Conservation (phyloP, 2,888 invertebrate species). For the Agapostemon virescens region DNA sequence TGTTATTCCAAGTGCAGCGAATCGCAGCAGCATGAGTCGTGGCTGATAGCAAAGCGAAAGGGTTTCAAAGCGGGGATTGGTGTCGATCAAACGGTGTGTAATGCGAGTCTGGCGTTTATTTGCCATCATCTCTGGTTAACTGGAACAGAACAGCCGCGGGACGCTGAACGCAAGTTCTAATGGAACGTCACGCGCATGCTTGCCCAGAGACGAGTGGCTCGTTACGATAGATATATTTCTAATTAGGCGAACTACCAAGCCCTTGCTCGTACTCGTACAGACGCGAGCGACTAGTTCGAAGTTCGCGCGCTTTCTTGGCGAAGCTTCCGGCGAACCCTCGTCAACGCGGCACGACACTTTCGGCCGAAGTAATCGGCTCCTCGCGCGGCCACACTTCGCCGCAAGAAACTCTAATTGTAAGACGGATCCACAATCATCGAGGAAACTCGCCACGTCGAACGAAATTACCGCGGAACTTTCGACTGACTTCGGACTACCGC, state of each 20-base stretch:
- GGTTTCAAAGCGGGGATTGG: slow-evolving; percentile 5
- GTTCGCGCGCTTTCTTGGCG: background rate
- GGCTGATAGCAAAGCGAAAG: background rate
- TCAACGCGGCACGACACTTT: slow-evolving; percentile 35
- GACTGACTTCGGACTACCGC: background rate
- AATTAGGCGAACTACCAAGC: slow-evolving; percentile 42
- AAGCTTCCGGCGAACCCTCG: slow-evolving; percentile 25
- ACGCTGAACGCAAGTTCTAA: slow-evolving; percentile 49
- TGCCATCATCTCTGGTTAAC: slow-evolving; percentile 23
- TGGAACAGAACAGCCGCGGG: slow-evolving; percentile 15
- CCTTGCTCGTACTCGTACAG: background rate
- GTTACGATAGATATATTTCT: slow-evolving; percentile 52
- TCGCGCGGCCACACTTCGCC: background rate
- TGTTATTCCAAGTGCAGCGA: slow-evolving; percentile 7
- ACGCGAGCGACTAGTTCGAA: background rate
- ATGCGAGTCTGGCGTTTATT: slow-evolving; percentile 26
- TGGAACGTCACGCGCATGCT: slow-evolving; percentile 57
- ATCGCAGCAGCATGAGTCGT: background rate
- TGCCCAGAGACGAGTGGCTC: slow-evolving; percentile 42
- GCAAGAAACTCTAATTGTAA: slow-evolving; percentile 22
- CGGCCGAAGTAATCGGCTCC: slow-evolving; percentile 7
- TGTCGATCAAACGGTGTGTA: background rate
- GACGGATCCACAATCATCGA: slow-evolving; percentile 10
- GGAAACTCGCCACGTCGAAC: background rate
- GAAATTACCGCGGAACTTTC: background rate